Evolutionary conservation across 2,888 invertebrate genomes (phyloP), one percentile per base, ranked within the genome.

Genomic region (Lithosia quadra): DNA sequence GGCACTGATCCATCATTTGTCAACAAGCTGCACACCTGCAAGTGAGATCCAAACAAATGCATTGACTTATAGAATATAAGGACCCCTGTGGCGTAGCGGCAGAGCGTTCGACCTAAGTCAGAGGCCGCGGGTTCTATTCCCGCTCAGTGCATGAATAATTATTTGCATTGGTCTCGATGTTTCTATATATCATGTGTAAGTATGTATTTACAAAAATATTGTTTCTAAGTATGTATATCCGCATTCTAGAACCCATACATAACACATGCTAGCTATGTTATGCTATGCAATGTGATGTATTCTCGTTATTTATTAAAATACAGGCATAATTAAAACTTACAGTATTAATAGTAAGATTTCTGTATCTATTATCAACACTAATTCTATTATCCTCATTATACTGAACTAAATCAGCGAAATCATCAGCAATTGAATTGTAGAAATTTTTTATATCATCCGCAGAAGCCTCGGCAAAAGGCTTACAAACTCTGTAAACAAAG

Each of bases 351-450:
- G 98, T 98, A 11, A 98, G 94, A 75, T 97, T 97, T 21, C 95
- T 95, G 39, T 95, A 96, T 67, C 92, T 92, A 0, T 94, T 82
- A 86, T 96, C 92, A 80, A 95, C 95, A 86, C 96, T 95, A 13
- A 96, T 96, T 36, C 98, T 96, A 88, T 99, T 99, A 86, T 99
- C 99, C 86, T 98, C 98, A 88, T 99, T 99, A 89, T 99, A 99
- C 85, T 99, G 99, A 0, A 99, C 99, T 56, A 99, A 96, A 56
- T 97, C 98, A 64, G 98, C 99, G 90, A 99, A 98, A 90, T 98
- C 97, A 59, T 97, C 96, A 0, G 98, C 97, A 57, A 99, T 90
- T n/a, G 96, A 96, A 86, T 97, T 97, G 88, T 97, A 98, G 68
- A 99, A 96, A 86, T 97, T 98, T 0, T 97, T 95, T 18, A 98